Conservation (phyloP, 1,140 invertebrate genomes). For the Glossosoma conforme region DNA sequence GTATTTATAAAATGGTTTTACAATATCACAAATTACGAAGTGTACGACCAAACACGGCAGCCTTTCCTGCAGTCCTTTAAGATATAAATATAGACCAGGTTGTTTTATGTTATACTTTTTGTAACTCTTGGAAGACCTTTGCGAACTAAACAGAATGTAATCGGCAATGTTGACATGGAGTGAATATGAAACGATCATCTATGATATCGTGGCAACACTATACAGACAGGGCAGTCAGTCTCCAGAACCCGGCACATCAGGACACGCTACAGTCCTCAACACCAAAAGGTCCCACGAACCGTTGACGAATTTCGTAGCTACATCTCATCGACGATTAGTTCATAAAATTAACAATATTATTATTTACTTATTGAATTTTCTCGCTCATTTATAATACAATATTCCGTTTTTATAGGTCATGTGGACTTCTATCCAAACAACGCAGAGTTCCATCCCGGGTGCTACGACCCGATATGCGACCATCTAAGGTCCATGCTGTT, state of each 20-base stretch:
- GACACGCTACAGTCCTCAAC: no score
- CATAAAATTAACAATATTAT: background rate
- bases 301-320: conserved; percentile 16
- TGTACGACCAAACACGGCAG: no score
- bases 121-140: no score
- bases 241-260: no score
- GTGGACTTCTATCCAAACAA: conserved; percentile 66
- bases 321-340: background rate
- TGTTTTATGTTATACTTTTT: no score
- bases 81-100: no score
- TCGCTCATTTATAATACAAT: no score
- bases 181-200: background rate
- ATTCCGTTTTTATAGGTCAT: conserved; percentile 41
- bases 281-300: no score
- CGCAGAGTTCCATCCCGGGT: conserved; percentile 58
- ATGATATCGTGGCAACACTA: background rate
- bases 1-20: background rate
- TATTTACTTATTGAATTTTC: no score
- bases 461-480: conserved; percentile 56
- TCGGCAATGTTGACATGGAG: background rate
- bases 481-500: conserved; percentile 56
- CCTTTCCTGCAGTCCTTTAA: no score
- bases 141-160: no score
- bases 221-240: background rate
- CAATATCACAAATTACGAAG: no score